These are phyloP conservation scores for Pangasianodon hypophthalmus DNA, from an alignment of 2,113 vertebrate species.

Conservation along the genomic window DNA sequence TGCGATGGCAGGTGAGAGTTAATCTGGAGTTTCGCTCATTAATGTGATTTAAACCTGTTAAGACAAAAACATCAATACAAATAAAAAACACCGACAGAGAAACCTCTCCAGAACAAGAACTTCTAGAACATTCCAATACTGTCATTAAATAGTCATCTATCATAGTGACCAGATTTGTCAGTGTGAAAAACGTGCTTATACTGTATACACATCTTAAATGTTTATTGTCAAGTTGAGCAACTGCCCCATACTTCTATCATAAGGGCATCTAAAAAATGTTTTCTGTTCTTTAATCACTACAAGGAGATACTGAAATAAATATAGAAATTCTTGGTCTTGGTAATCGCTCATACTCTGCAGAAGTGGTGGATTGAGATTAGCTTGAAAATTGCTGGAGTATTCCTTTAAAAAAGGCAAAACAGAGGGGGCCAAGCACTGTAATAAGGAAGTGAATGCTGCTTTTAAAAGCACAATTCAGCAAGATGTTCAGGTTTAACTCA, in stretches of 20 bases:
- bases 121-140: neutral
- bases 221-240: neutral
- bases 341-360: neutral
- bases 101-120: neutral
- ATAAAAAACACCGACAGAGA: neutral
- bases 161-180: neutral
- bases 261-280: too few relatives aligned
- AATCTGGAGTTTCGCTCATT: conserved; percentile 7
- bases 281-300: neutral
- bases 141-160: neutral
- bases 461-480: neutral
- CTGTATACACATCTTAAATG: neutral
- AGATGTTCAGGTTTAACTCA: conserved; percentile 49
- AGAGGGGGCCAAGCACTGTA: neutral
- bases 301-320: neutral
- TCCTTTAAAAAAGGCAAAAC: neutral
- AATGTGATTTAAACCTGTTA: conserved; percentile 27
- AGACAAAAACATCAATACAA: neutral
- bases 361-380: neutral
- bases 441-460: neutral
- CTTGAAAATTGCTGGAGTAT: neutral
- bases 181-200: neutral
- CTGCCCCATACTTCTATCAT: neutral
- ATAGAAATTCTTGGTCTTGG: neutral
- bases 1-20: conserved; percentile 40